phyloP scores from a whole-genome alignment of 2,113 vertebrate species.

The Progne subis region DNA sequence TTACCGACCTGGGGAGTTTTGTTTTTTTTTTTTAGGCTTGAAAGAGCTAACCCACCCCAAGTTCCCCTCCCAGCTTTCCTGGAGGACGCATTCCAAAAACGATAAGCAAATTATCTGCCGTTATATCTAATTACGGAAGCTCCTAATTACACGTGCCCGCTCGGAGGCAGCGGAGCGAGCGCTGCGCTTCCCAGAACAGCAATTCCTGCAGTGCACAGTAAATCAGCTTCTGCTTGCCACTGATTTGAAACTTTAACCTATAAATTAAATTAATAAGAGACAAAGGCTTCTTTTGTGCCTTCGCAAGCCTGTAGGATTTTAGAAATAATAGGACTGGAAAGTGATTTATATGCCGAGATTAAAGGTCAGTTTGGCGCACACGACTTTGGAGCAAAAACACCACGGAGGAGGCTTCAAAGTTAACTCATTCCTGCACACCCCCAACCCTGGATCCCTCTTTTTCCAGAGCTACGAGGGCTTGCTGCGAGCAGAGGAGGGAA shows the following conservation, averaged over 20 bases:
- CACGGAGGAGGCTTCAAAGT: not conserved
- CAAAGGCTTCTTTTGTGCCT: conserved; percentile 73
- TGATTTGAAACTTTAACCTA: conserved; percentile 70
- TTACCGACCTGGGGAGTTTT: not conserved
- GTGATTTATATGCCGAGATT: conserved; percentile 76
- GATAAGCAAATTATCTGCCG: conserved; percentile 1
- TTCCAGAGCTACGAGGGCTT: too few relatives aligned
- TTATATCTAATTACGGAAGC: conserved; percentile 20
- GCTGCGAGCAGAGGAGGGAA: not conserved
- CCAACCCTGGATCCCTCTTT: accelerated
- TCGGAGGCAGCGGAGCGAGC: not conserved
- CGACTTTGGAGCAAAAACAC: conserved; percentile 47
- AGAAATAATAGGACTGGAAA: conserved; percentile 72
- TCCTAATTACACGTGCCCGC: conserved; percentile 29
- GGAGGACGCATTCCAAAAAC: not conserved
- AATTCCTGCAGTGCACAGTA: conserved; percentile 46
- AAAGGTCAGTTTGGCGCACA: conserved; percentile 70
- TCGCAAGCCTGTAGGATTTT: conserved; percentile 71
- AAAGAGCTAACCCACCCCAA: not conserved
- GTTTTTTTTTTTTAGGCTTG: not conserved
- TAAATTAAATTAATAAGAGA: conserved; percentile 73
- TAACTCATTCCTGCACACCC: conserved; percentile 30
- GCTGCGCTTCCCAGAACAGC: not conserved
- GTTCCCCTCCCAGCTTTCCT: not conserved
- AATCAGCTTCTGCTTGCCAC: conserved; percentile 63